Evolutionary conservation across 2,113 vertebrate genomes (phyloP), one percentile per base, ranked within the genome.

Genomic region (Gymnobelideus leadbeateri): DNA sequence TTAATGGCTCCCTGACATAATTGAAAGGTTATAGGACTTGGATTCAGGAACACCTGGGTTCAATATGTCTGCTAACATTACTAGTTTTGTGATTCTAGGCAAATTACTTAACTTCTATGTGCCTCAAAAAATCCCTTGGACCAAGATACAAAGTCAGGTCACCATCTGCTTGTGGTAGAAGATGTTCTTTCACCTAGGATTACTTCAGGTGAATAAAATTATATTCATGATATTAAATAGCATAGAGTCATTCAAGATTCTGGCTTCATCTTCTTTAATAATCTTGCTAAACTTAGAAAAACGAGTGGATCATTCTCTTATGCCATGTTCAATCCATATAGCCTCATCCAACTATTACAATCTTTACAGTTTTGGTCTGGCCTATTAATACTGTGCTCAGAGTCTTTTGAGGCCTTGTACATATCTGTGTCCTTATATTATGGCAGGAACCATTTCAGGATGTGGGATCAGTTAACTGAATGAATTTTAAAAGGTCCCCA

Each of bases 241-340:
- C 89, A 89, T 91, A 23, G 93, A 90, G 89, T 90, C 47, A 37
- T 37, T 94, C 23, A 84, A 77, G 77, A 14, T 51, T 95, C 91
- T 92, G 0, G 84, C 51, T 91, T 92, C 89, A 91, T 14, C 2
- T 91, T 51, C 61, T 96, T 43, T 31, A n/a, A 77, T 19, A 77
- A 77, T n/a, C 14, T 77, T 77, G 37, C 37, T 77, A 77, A 77
- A 77, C 16, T n/a, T n/a, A n/a, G 2, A 47, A 51, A 93, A 9
- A 43, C 53, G 5, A 94, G 47, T 31, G 54, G 4, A 25, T 94
- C 89, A 55, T 92, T 92, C 8, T 90, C 25, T 91, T 91, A 50
- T 53, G 90, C 9, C 47, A 11, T 21, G 91, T 91, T 55, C 91
- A 90, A 51, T 95, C 19, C 46, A 54, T 9, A 90, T 61, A 57